Percentiles rank a stretch among this genome's conserved stretches.
Conservation (phyloP, 1,140 invertebrate species). For the Holcopasites calliopsidis region DNA sequence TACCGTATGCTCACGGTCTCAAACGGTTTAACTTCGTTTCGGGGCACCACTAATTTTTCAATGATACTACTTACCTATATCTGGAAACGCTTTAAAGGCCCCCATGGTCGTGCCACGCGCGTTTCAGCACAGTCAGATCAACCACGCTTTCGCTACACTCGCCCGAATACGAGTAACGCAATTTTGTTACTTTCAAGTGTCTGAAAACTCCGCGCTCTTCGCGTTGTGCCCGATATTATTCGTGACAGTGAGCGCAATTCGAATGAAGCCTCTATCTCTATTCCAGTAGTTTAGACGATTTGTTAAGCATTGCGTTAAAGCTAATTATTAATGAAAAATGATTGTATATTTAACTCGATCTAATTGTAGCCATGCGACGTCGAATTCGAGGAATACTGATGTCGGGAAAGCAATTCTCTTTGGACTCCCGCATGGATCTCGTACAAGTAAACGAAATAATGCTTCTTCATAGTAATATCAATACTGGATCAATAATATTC, state of each 20-base stretch:
- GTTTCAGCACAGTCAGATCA: too few species aligned
- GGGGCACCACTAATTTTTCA: too few species aligned
- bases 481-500: background rate
- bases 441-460: constrained; percentile 82
- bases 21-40: too few species aligned
- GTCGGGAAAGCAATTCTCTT: constrained; percentile 93
- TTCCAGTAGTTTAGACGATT: too few species aligned
- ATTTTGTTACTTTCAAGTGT: background rate
- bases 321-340: too few species aligned
- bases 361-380: constrained; percentile 85
- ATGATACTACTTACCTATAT: background rate
- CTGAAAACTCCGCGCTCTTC: background rate
- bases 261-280: too few species aligned
- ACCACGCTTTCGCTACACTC: background rate
- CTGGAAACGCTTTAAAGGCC: background rate
- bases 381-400: constrained; percentile 92
- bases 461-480: background rate
- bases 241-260: too few species aligned
- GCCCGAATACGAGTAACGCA: background rate
- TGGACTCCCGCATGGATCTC: constrained; percentile 94
- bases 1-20: background rate
- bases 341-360: too few species aligned
- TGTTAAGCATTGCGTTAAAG: too few species aligned
- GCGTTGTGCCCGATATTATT: too few species aligned
- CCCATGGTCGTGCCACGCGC: background rate